Evolutionary conservation across 2,888 invertebrate species (phyloP).

Genomic region (Aleiodes testaceus): DNA sequence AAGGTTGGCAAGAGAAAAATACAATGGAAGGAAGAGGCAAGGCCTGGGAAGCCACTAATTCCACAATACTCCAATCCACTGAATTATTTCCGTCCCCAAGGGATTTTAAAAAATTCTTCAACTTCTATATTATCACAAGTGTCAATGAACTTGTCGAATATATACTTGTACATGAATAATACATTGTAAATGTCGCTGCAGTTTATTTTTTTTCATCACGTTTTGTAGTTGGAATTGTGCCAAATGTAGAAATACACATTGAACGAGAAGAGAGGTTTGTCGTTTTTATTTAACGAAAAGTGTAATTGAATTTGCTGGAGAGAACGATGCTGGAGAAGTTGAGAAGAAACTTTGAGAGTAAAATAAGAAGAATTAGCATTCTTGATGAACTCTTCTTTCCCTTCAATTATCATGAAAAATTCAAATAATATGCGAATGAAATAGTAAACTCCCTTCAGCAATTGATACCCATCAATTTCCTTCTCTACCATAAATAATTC

Average conservation of each 20-base stretch:
- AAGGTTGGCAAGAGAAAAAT: neutral
- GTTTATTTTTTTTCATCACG: conserved; percentile 9
- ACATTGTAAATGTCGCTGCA: conserved; percentile 9
- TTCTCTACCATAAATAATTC: too few species aligned
- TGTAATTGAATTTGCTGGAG: neutral
- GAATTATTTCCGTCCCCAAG: neutral
- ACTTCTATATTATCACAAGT: conserved; percentile 46
- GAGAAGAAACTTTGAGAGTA: neutral
- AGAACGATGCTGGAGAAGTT: too few species aligned
- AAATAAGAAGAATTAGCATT: neutral
- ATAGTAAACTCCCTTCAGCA: too few species aligned
- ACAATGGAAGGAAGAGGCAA: conserved; percentile 32
- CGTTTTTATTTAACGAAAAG: neutral
- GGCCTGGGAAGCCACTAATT: conserved; percentile 30
- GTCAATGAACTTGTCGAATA: conserved; percentile 63
- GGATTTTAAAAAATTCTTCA: neutral
- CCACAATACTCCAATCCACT: conserved; percentile 17
- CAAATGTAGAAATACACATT: conserved; percentile 6
- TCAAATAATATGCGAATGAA: too few species aligned
- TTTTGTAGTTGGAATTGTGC: conserved; percentile 3
- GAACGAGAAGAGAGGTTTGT: neutral
- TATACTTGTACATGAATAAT: conserved; percentile 22
- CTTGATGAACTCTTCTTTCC: too few species aligned
- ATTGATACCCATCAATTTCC: too few species aligned
- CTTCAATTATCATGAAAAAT: too few species aligned